Evolutionary conservation across 2,113 vertebrate species (phyloP).

Genomic region (human (Homo sapiens)): DNA sequence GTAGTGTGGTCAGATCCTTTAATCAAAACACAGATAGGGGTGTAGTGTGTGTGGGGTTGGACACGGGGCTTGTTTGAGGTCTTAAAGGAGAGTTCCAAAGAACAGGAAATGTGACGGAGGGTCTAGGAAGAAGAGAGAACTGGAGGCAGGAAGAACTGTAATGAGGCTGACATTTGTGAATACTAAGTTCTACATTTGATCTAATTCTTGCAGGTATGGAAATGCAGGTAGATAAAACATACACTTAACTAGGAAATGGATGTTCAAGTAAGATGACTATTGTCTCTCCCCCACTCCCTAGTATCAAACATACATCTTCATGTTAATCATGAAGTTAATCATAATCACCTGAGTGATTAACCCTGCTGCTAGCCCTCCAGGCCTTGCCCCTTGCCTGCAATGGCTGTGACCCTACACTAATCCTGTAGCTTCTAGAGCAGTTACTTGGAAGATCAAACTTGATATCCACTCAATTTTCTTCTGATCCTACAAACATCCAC

Average conservation of each 20-base stretch:
- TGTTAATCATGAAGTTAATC: too few species aligned
- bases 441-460: background rate
- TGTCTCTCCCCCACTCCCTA: accelerated
- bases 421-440: background rate
- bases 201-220: background rate
- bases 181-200: background rate
- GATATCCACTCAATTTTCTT: background rate
- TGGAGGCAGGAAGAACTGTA: background rate
- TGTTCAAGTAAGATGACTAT: background rate
- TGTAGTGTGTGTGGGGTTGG: accelerated
- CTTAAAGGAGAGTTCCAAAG: background rate
- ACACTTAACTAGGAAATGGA: background rate
- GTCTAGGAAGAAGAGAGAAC: background rate
- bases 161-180: background rate
- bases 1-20: background rate
- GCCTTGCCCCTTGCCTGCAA: background rate
- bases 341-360: background rate
- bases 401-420: background rate
- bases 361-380: background rate
- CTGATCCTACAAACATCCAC: background rate
- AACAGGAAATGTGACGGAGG: background rate
- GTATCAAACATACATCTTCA: background rate
- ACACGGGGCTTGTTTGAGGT: accelerated
- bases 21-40: background rate
- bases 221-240: background rate